Evolutionary conservation across 2,113 vertebrate species (phyloP).

Genomic region (Bombycilla garrulus): DNA sequence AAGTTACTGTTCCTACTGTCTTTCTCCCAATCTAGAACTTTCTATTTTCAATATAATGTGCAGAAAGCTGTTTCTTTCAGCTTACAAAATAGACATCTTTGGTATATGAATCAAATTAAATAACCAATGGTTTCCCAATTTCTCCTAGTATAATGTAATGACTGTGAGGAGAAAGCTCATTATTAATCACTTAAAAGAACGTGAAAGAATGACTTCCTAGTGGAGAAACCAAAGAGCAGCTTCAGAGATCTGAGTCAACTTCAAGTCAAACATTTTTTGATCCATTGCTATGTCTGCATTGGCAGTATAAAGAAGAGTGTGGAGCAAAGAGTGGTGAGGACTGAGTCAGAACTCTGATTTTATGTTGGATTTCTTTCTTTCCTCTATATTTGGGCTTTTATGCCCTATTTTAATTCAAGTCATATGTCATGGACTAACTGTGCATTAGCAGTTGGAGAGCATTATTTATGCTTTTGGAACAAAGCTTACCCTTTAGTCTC

Average conservation of each 20-base stretch:
- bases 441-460: not conserved
- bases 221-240: not conserved
- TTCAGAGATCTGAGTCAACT: not conserved
- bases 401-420: not conserved
- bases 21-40: not conserved
- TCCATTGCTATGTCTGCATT: not conserved
- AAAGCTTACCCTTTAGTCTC: not conserved
- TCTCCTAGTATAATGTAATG: not conserved
- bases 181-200: not conserved
- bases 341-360: not conserved
- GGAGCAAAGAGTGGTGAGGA: not conserved
- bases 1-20: not conserved
- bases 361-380: not conserved
- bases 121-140: not conserved
- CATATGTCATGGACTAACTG: not conserved
- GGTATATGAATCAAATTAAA: not conserved
- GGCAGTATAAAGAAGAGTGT: not conserved
- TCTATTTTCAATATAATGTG: not conserved
- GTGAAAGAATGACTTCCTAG: not conserved
- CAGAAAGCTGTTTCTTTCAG: not conserved
- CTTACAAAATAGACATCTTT: not conserved
- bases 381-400: not conserved
- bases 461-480: not conserved
- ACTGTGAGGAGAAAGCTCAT: not conserved
- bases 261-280: not conserved